These are phyloP conservation scores for Bubo bubo DNA, from an alignment of 2,113 vertebrate genomes.

Conservation along the genomic window DNA sequence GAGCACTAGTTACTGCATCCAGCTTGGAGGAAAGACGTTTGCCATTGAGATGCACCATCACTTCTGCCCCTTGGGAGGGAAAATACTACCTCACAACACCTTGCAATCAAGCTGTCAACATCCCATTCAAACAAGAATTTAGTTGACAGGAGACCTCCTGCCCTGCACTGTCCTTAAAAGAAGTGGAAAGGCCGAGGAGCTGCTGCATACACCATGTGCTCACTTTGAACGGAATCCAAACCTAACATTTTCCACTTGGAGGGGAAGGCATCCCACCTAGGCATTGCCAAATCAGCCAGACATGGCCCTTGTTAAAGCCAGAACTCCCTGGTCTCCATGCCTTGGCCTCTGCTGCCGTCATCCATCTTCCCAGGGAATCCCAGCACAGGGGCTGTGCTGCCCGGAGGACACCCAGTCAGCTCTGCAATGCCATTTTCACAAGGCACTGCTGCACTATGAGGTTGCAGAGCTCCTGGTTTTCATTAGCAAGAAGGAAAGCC, in stretches of 20 bases:
- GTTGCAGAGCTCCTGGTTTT: not conserved
- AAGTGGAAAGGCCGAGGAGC: rapidly evolving
- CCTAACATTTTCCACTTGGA: rapidly evolving
- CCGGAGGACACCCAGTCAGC: rapidly evolving
- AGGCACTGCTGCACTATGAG: not conserved
- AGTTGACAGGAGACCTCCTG: not conserved
- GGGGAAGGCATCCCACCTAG: not conserved
- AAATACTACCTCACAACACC: not conserved
- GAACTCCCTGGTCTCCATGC: not conserved
- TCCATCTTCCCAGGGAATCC: not conserved
- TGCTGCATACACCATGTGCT: not conserved
- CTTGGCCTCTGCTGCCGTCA: not conserved
- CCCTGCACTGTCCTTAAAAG: not conserved
- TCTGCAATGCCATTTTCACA: not conserved
- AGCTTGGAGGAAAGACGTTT: not conserved
- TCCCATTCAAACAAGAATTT: not conserved
- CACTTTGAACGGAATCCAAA: not conserved
- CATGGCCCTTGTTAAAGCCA: not conserved
- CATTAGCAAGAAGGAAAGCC: not conserved
- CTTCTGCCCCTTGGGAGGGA: not conserved
- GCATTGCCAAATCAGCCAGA: not conserved
- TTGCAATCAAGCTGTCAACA: not conserved
- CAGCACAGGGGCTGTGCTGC: not conserved
- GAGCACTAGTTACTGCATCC: not conserved
- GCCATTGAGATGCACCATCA: not conserved